Conservation (phyloP, 2,113 vertebrate genomes). For the Meleagris gallopavo region DNA sequence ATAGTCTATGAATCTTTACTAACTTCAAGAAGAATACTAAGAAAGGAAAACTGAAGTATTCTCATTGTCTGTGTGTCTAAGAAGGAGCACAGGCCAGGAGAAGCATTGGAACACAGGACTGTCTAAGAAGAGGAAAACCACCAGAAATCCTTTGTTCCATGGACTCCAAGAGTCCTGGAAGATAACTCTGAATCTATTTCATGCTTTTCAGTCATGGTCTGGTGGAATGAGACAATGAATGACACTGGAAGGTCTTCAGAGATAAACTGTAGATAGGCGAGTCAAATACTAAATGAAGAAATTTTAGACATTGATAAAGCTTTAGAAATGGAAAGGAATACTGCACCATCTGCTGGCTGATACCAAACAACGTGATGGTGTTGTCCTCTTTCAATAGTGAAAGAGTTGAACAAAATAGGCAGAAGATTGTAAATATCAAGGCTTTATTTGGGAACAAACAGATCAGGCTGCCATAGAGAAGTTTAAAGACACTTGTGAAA, state of each 20-base stretch:
- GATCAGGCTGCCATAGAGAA: neutral
- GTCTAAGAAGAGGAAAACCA: neutral
- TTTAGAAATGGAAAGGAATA: constrained; percentile 37
- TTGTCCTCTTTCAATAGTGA: neutral
- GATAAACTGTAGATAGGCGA: neutral
- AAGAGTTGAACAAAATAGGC: neutral
- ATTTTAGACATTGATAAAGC: neutral
- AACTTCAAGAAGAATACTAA: neutral
- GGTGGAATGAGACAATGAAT: neutral
- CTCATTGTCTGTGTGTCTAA: neutral
- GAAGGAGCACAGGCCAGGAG: neutral
- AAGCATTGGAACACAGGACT: neutral
- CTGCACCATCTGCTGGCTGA: constrained; percentile 64
- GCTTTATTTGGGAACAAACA: neutral
- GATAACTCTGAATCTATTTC: neutral
- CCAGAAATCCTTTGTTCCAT: neutral
- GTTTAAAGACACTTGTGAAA: neutral
- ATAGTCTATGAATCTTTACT: neutral
- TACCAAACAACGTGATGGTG: neutral
- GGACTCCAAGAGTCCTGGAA: neutral
- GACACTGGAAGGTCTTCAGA: neutral
- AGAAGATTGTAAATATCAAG: neutral
- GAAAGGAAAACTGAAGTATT: neutral
- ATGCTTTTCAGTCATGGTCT: neutral
- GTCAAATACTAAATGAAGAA: neutral